Base-by-base conservation (phyloP, 2,888 invertebrate genomes). In the Lissonota sp. region DNA sequence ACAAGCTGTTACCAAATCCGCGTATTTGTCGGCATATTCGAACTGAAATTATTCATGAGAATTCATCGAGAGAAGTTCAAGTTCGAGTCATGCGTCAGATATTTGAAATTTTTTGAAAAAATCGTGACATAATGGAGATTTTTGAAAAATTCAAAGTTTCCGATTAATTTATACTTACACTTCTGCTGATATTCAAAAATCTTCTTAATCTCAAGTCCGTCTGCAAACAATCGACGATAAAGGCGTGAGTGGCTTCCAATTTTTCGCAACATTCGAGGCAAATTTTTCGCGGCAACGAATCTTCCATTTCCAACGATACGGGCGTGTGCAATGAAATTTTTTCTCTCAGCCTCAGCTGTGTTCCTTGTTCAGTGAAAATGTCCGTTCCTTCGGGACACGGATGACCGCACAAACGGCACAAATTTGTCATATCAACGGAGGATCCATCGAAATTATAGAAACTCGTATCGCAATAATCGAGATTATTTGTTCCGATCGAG, bases 241-340 rank as follows among this genome's bases (percentile, higher is more conserved):
- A 58, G 0, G 84, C 85, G 67, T 90, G 89, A 0, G 84, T 80
- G 16, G 80, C 67, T 79, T 90, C 90, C 6, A 90, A 62, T 82
- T 87, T 88, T 0, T 86, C 79, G 55, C 82, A 87, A 71, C 90
- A 90, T 49, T 86, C 83, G 3, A 64, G 53, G 44, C 90, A 90
- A 14, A 90, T 78, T 79, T 86, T 87, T 42, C 84, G 87, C 5
- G 90, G 88, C 83, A 89, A 80, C 5, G 74, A 44, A 53, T 90
- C 90, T 2, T 84, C 77, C 8, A 60, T 37, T 12, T 85, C 75
- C 10, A 89, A 46, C 6, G 60, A 55, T 14, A 91, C 88, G 14
- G 91, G 90, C 64, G 90, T 84, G 78, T 90, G 87, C 62, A 89
- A 78, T 49, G 73, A 81, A 53, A 91, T 89, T 81, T 89, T 91